Conservation (phyloP, 2,797 vertebrate species). For the Molossus alvarezi region DNA sequence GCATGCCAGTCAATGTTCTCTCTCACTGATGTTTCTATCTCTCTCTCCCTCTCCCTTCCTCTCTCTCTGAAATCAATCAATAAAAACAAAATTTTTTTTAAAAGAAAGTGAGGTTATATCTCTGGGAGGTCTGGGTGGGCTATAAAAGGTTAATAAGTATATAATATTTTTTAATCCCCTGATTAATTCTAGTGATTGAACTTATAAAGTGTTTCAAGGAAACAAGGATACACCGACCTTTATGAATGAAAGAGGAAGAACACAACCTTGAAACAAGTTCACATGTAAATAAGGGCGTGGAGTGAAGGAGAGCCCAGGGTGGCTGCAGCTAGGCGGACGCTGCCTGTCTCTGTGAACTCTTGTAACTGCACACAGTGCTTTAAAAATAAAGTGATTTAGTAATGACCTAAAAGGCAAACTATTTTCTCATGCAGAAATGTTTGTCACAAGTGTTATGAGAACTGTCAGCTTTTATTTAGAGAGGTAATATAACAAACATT, state of each 20-base stretch:
- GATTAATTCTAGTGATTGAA: constrained; percentile 46
- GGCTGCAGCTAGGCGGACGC: neutral
- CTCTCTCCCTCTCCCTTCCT: too few relatives aligned
- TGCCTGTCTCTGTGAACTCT: neutral
- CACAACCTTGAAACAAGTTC: constrained; percentile 2
- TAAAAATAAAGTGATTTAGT: constrained; percentile 50
- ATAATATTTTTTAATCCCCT: neutral
- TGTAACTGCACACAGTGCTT: neutral
- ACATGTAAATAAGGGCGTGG: neutral
- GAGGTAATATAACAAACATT: constrained; percentile 58
- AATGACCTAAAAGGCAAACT: constrained; percentile 43
- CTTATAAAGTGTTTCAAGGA: constrained; percentile 6
- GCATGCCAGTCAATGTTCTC: too few relatives aligned
- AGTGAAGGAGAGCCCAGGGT: neutral
- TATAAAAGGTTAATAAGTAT: neutral
- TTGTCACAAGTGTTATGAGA: constrained; percentile 58
- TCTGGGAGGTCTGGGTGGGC: neutral
- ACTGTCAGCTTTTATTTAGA: constrained; percentile 58
- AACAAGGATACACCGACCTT: neutral
- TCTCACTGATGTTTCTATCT: too few relatives aligned
- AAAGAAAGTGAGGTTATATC: neutral
- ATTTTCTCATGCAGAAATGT: constrained; percentile 55
- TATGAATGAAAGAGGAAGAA: constrained; percentile 51
- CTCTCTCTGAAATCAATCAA: too few relatives aligned
- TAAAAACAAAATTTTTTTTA: too few relatives aligned